A percentile compares a stretch with the other conserved stretches of the same genome.
These are phyloP conservation scores for Drosophila lacteicornis DNA, from an alignment of 1,140 invertebrate species.

Conservation along the genomic window DNA sequence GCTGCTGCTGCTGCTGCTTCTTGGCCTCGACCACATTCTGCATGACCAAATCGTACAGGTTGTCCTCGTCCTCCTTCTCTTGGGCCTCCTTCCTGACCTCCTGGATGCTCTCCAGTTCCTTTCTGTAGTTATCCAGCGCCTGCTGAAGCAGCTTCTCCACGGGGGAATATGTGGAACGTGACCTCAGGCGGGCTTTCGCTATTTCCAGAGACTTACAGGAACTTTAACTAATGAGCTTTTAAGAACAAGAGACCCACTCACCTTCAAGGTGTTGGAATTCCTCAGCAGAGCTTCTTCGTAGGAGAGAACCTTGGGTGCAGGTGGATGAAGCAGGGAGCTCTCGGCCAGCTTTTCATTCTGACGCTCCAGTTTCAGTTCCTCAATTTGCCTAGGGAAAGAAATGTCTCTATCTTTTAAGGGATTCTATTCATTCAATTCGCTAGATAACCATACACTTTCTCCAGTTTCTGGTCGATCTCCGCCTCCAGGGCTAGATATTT, in stretches of 20 bases:
- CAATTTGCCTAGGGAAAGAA: constrained; percentile 54
- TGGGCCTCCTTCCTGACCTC: not conserved
- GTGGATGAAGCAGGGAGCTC: constrained; percentile 26
- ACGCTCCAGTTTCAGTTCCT: constrained; percentile 66
- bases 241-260: not conserved
- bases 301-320: constrained; percentile 58
- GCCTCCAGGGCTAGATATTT: constrained; percentile 78
- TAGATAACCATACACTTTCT: constrained; percentile 70
- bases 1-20: constrained; percentile 42
- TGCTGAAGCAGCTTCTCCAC: constrained; percentile 75
- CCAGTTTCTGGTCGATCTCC: constrained; percentile 76
- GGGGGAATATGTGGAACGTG: constrained; percentile 78
- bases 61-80: constrained; percentile 34
- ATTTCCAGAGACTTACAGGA: constrained; percentile 72
- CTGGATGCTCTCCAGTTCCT: constrained; percentile 51
- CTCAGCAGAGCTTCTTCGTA: constrained; percentile 75
- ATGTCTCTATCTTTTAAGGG: not conserved
- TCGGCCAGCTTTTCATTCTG: constrained; percentile 66
- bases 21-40: constrained; percentile 62
- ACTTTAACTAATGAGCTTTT: not conserved
- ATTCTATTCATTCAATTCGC: not conserved
- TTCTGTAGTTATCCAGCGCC: constrained; percentile 74
- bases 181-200: constrained; percentile 78
- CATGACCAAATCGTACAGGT: constrained; percentile 67
- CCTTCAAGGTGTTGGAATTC: constrained; percentile 78